Base-by-base conservation (phyloP, 1,140 invertebrate genomes). In the Bombus affinis region DNA sequence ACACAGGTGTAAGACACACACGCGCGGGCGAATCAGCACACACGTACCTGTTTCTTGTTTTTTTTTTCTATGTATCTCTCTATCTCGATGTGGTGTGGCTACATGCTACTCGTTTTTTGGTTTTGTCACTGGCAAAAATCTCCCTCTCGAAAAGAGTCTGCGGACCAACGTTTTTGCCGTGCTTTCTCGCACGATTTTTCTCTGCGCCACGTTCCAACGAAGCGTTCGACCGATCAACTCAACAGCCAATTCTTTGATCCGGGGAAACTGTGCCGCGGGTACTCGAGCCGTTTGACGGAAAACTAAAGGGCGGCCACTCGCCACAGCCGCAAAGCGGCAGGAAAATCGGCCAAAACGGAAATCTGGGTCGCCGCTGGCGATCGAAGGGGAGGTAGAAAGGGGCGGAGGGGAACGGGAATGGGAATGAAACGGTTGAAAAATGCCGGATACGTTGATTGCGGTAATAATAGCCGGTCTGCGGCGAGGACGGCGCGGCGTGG, bases 21-120 rank as follows among this genome's bases (percentile, higher is more conserved):
- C 39, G 65, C 68, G 65, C n/a, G 35, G 42, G 78, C 86, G 90
- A 85, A 47, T 92, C 89, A 90, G 84, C 94, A 94, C 94, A 94
- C 94, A 91, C 86, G 47, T 87, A 89, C 84, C 39, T 85, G 81
- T 87, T 88, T 86, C 32, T 32, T 32, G 32, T 81, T 88, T 86
- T 87, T 88, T 88, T 35, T 37, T 32, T 89, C 81, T 90, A 35
- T 76, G 3, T 53, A 13, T 53, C 25, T 57, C 32, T 77, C 83
- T 89, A 83, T 86, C 86, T 95, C 92, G 91, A 95, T 95, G 94
- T 95, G 94, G 94, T 94, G 94, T 95, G 93, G 92, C 94, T 94
- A 94, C 90, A 71, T 92, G 91, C 93, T 93, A 87, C 81, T 57
- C 81, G 92, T 92, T 77, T 89, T 92, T 92, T 85, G 79, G 91